Conservation (phyloP, 2,797 vertebrate species). For the Valencia hispanica region DNA sequence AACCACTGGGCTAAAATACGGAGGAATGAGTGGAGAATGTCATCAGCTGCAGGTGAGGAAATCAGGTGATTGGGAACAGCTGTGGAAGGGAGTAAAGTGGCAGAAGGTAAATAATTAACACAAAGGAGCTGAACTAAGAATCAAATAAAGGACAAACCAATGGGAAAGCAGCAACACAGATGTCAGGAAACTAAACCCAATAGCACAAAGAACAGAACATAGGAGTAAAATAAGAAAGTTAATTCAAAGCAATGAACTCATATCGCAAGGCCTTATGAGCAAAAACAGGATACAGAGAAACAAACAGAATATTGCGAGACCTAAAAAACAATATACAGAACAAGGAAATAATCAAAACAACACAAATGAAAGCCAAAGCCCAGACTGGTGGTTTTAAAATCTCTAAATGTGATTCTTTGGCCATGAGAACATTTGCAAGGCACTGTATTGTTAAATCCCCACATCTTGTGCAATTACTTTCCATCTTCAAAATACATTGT, state of each 20-base stretch:
- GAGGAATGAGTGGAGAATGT: not conserved
- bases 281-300: not conserved
- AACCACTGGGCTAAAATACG: not conserved
- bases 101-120: slow-evolving; percentile 1
- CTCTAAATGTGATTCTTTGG: not conserved
- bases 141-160: not conserved
- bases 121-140: not conserved
- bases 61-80: not conserved
- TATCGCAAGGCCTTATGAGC: not conserved
- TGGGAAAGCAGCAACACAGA: not conserved
- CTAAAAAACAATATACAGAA: not conserved
- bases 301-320: not conserved
- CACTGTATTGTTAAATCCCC: slow-evolving; percentile 37
- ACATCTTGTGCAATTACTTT: slow-evolving; percentile 31
- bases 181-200: not conserved
- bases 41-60: not conserved
- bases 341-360: too few species aligned
- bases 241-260: not conserved
- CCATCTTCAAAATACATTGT: slow-evolving; percentile 59
- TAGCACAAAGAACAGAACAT: not conserved
- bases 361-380: not conserved
- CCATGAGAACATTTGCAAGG: not conserved
- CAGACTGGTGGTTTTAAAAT: not conserved
- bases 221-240: not conserved
- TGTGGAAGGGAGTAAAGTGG: not conserved